Conservation (phyloP, 2,113 vertebrate genomes). For the Corapipo altera region DNA sequence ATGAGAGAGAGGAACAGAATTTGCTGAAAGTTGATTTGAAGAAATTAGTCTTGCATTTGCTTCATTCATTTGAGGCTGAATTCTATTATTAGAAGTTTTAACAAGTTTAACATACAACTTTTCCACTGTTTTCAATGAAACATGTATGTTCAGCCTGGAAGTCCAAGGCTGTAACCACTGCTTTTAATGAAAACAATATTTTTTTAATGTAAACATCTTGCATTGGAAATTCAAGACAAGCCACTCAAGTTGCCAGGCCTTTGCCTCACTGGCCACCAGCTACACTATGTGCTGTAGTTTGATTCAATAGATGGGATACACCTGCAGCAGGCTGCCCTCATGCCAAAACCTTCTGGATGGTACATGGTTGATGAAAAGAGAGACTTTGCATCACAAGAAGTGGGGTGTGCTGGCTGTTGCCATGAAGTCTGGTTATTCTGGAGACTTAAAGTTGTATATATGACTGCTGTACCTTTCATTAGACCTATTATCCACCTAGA, state of each 20-base stretch:
- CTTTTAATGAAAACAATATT: background rate
- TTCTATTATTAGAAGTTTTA: background rate
- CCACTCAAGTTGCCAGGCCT: background rate
- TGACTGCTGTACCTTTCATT: background rate
- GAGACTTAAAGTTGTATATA: background rate
- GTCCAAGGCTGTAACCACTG: background rate
- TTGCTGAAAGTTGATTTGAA: background rate
- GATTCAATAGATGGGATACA: background rate
- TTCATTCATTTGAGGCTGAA: background rate
- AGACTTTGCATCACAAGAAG: background rate
- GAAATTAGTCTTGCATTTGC: background rate
- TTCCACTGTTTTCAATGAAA: background rate
- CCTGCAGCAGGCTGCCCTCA: background rate
- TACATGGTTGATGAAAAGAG: background rate
- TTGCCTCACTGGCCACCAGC: background rate
- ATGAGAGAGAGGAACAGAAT: background rate
- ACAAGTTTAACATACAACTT: background rate
- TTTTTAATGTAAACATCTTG: background rate
- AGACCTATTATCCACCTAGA: conserved; percentile 40
- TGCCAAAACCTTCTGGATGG: background rate
- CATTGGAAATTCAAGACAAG: background rate
- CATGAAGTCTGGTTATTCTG: background rate
- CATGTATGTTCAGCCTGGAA: background rate
- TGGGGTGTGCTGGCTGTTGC: background rate
- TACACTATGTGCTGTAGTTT: background rate